A percentile compares a stretch with the other conserved stretches of the same genome.
These are phyloP conservation scores for Hydraecia micacea DNA, from an alignment of 2,888 invertebrate species.

Conservation along the genomic window DNA sequence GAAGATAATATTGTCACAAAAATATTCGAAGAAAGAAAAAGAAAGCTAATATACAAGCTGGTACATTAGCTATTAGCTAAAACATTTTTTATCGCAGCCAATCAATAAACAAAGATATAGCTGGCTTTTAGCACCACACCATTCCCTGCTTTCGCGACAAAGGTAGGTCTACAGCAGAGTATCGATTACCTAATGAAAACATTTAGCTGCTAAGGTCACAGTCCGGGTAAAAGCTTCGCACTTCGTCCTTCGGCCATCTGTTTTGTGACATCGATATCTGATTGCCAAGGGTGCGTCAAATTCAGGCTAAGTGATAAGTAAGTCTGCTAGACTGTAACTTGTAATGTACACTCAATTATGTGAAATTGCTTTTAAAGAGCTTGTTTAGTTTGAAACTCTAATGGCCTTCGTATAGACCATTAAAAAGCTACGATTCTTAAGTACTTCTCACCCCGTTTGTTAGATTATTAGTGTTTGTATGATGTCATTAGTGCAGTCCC, in stretches of 20 bases:
- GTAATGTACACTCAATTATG: conserved; percentile 1
- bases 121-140: background rate
- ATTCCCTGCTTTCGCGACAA: conserved; percentile 11
- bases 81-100: conserved; percentile 1
- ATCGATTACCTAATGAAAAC: conserved; percentile 45
- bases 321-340: conserved; percentile 20
- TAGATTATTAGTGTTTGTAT: conserved; percentile 13
- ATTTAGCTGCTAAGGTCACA: conserved; percentile 40
- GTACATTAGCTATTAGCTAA: conserved; percentile 11
- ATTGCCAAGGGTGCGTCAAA: conserved; percentile 48
- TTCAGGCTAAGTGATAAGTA: conserved; percentile 44
- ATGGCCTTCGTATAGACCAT: conserved; percentile 28
- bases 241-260: conserved; percentile 35
- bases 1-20: background rate
- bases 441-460: conserved; percentile 25
- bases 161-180: conserved; percentile 27
- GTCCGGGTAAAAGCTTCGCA: conserved; percentile 47
- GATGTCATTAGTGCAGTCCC: conserved; percentile 38
- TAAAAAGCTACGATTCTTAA: conserved; percentile 32
- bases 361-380: conserved; percentile 26
- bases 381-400: conserved; percentile 24
- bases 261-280: conserved; percentile 48
- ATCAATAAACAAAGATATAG: conserved; percentile 26
- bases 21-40: background rate
- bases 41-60: conserved; percentile 2